Base-by-base conservation (phyloP, 2,113 vertebrate genomes). In the Erinaceus europaeus region DNA sequence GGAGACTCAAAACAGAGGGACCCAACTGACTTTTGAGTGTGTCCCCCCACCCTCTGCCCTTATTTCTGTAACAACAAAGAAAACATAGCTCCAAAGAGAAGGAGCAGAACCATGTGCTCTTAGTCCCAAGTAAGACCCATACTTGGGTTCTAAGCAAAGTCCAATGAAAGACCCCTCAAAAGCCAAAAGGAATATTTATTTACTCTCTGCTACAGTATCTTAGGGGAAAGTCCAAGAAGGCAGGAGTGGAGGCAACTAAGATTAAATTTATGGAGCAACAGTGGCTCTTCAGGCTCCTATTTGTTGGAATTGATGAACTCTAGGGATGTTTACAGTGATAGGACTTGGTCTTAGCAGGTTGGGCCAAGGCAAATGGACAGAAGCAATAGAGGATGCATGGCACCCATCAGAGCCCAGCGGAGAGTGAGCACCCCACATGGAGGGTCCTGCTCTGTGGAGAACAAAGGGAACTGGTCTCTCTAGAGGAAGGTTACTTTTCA, bases 1-100 rank as follows among this genome's bases (percentile, higher is more conserved):
- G 77, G 13, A 88, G 20, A 4, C 42, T 86, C 15, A 69, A 44
- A 89, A 52, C 25, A 48, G 18, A 64, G 17, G 20, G 27, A 34
- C 46, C 34, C 46, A 48, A 90, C 65, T 67, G 88, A 90, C 94
- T 88, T 14, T 57, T 89, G 81, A 86, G 32, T 90, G 79, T 89
- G 29, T 61, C 52, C 40, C 29, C 18, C 21, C 44, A 38, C 52
- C 40, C 29, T 20, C 21, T 48, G 40, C 52, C 71, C 81, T 86
- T 53, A 36, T 11, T 0, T 46, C 12, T 2, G 14, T 80, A 55
- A 12, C 55, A 93, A 11, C 0, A 10, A 3, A 20, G 44, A 38
- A 65, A 76, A 79, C 64, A 8, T 91, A 55, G 46, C 20, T 0
- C 13, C 5, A 55, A 62, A 11, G 40, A 32, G 74, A 86, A 10